Conservation (phyloP, 1,140 invertebrate genomes). For the Bathynomus jamesi region DNA sequence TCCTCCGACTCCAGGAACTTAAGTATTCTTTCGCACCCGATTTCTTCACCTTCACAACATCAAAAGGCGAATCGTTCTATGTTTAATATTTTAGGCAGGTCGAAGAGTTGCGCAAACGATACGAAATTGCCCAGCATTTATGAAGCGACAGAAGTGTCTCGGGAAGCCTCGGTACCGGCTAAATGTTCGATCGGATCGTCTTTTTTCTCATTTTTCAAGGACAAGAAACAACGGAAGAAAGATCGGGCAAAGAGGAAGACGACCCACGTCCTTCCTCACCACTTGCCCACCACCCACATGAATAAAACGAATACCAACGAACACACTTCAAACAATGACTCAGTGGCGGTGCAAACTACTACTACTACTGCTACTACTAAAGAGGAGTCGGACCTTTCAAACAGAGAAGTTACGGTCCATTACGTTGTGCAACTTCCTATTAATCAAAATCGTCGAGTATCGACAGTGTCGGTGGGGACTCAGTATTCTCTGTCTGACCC, state of each 20-base stretch:
- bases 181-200: neutral
- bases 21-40: no score
- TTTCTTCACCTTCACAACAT: no score
- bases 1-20: neutral
- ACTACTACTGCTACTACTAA: neutral
- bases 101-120: neutral
- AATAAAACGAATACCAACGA: no score
- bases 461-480: neutral
- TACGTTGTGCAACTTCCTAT: neutral
- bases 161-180: neutral
- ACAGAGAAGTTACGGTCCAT: neutral
- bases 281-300: neutral
- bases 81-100: neutral
- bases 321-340: no score
- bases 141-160: neutral
- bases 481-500: no score
- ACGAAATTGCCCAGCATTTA: neutral
- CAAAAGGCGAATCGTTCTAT: no score
- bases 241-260: neutral
- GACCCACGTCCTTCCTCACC: neutral
- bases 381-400: neutral
- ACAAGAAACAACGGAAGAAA: neutral
- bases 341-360: neutral
- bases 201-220: neutral
- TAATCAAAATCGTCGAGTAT: neutral